Evolutionary conservation across 1,140 invertebrate species (phyloP), one percentile per base, ranked within the genome.

Genomic region (Cyclargus thomasi): DNA sequence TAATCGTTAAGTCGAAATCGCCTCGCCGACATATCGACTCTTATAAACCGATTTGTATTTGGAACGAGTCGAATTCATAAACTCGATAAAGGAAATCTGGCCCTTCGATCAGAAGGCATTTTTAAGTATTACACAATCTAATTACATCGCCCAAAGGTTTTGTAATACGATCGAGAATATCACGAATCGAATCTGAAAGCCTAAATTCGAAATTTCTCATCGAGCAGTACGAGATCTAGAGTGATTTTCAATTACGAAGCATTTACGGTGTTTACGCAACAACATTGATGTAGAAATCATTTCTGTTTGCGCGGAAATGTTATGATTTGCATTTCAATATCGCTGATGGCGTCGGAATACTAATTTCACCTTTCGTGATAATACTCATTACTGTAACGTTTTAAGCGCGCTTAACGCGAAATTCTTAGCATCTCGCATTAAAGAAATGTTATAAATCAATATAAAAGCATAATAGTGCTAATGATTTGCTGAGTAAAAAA

Each of bases 261-360:
- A 72, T 70, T 75, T 72, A 72, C 65, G 68, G 70, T 64, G 66
- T 69, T 78, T 75, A 72, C 65, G 71, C 64, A 74, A 77, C 65
- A 62, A 68, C 66, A 67, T 68, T 69, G 71, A 70, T 74, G 70
- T 63, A 70, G 72, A 76, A 73, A 73, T 71, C 62, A 72, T 73
- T 75, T 70, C 68, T 69, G 68, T 70, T 63, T 67, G 64, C 65
- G 65, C 72, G 74, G 76, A 80, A 78, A 76, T 74, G 71, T 75
- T 72, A 77, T 70, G 67, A 79, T 77, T 80, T 76, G 72, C 73
- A 78, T 75, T 73, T 70, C 65, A 76, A 76, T 69, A 74, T 75
- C 71, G 67, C 69, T 71, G 64, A 70, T 70, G 72, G 71, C 74
- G 72, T 73, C 77, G 76, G 70, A 72, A 63, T 65, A 69, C 62